Base-by-base conservation (phyloP, 53 echinoderm and acorn worm species). In the Paelopatides confundens region DNA sequence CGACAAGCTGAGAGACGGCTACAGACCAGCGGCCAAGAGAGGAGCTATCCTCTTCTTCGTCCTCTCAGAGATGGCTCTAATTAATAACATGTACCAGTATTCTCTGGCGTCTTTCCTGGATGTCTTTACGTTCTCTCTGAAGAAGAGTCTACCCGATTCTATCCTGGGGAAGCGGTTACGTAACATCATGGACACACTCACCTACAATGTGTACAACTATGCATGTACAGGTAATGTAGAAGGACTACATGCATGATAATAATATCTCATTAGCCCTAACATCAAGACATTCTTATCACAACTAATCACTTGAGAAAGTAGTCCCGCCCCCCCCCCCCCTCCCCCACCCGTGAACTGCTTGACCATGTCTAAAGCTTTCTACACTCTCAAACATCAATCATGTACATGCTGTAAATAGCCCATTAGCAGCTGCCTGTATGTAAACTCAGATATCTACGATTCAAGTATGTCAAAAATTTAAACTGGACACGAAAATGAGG, bases 11-110 rank as follows among this genome's bases (percentile, higher is more conserved):
- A 95, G 99, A 29, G 99, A 99, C 63, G 99, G 99, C 49, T 99
- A 99, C 90, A 90, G 99, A 2, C 99, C 99, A 4, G 99, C 99
- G 2, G 99, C 99, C 39, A 99, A 99, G 67, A 94, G 99, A 7
- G 99, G 99, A n/a, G 99, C 99, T 65, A 99, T 99, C 85, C 93
- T 99, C 46, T 99, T 99, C 93, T 99, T 99, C 66, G 99, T 99
- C 36, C 99, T 99, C 13, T 94, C 99, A 9, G 99, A 99, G 94
- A 99, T 99, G 99, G 99, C 99, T 3, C 89, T 95, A 51, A 99
- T 99, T 88, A 99, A 94, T 86, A 93, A 71, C 88, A 99, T 99
- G 95, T 99, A 99, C 89, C 99, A 99, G 90, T 99, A 99, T 76
- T 99, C 99, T 30, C 79, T 99, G 87, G 96, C 96, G 4, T 92